Evolutionary conservation across 2,797 vertebrate species (phyloP), one percentile per base, ranked within the genome.

Genomic region (Chelidonichthys spinosus): DNA sequence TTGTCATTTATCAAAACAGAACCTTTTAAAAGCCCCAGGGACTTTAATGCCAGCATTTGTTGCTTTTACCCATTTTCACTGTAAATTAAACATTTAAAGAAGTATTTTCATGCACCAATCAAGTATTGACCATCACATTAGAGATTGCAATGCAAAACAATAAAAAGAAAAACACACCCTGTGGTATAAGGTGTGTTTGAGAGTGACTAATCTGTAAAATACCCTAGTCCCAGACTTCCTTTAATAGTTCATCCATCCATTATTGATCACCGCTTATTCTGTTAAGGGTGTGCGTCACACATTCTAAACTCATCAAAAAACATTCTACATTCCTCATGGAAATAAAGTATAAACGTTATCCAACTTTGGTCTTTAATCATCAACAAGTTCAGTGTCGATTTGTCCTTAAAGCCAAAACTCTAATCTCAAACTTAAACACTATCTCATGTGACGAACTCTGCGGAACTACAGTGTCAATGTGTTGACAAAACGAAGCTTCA

Each of bases 401-500:
- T 60, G 37, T 42, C 15, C 69, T 60, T 7, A 40, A 35, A 1
- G 36, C 15, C 13, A 15, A 62, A 63, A 1, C 44, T 54, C 37
- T 61, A 37, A 74, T 69, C 42, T 44, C 43, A 10, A 73, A 64
- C 25, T 44, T 47, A 0, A 60, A 17, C 46, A 36, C 55, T 36
- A 68, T 63, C 49, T 32, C 54, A 33, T 63, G 18, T 63, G 69
- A 71, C 42, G 15, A 60, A 76, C 43, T 64, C 0, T 2, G 46
- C 52, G 49, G 14, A 62, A n/a, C 46, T 18, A 47, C 36, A 71
- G 55, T 11, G 49, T 35, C 35, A 44, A 44, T 4, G 0, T 63
- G 64, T 14, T 47, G 56, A 78, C 53, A 72, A 17, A 67, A 53
- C 46, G 50, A 32, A 6, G 17, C 32, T 54, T 78, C 64, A 18